Evolutionary conservation across 2,113 vertebrate species (phyloP), one percentile per base, ranked within the genome.

Genomic region (Falcunculus frontatus): DNA sequence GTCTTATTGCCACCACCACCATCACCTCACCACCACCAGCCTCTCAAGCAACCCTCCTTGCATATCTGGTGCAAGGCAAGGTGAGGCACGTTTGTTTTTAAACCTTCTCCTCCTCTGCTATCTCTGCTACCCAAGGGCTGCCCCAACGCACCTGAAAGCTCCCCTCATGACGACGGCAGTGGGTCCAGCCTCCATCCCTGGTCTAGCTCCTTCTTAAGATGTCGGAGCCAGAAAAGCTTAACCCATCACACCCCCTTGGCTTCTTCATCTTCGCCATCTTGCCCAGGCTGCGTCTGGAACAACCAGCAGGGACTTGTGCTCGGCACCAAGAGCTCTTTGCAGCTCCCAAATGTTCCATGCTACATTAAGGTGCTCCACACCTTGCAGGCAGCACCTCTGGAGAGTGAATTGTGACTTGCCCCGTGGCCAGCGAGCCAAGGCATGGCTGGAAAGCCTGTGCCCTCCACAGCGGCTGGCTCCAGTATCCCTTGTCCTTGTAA

Each of bases 1-100:
- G 42, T 8, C 20, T 77, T 69, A 18, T 49, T 68, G 86, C 30
- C 41, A 68, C 13, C 46, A 47, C 35, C 65, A 67, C 2, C 53
- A 65, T 5, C 74, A 41, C 22, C 29, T 46, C 79, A 64, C 37
- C 67, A 64, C 22, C 5, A 3, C 0, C 5, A 10, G n/a, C 27
- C 74, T 9, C 68, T 78, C 62, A 49, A 76, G 35, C 41, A 60
- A 59, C 13, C 4, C 23, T 47, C 17, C 39, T 52, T 11, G 19
- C n/a, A 62, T 7, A 17, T 44, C 35, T 10, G 5, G 25, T 35
- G 42, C 26, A 37, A 78, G 35, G 49, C 10, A 12, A 69, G 0
- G 25, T 0, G 7, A 64, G 23, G 1, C 49, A 82, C 0, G 0
- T 27, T 74, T 0, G 0, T 27, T 74, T 89, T 90, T 41, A 39